These are phyloP conservation scores for Bovichtus variegatus DNA, from an alignment of 2,797 vertebrate species.

Conservation along the genomic window DNA sequence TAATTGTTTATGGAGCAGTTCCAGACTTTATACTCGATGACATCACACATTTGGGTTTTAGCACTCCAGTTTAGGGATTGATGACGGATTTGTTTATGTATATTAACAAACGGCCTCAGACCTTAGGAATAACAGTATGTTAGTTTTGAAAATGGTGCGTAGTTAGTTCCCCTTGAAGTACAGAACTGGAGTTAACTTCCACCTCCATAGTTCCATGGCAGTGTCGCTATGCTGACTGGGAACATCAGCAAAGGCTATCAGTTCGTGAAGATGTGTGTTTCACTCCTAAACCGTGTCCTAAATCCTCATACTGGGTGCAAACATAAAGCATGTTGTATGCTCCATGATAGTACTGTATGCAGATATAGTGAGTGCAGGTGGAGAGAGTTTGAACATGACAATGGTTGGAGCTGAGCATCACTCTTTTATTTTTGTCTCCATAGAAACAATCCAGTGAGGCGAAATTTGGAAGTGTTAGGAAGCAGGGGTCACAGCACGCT, in stretches of 20 bases:
- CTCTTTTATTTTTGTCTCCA: constrained; percentile 1
- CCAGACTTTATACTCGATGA: too few species aligned
- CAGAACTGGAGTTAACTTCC: background rate
- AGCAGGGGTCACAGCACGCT: background rate
- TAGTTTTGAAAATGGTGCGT: too few species aligned
- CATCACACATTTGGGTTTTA: too few species aligned
- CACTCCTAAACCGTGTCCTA: background rate
- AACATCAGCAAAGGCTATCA: background rate
- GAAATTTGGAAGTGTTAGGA: background rate
- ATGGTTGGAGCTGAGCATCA: background rate
- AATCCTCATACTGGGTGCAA: background rate
- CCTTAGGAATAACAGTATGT: too few species aligned
- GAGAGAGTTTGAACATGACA: background rate
- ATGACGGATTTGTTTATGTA: too few species aligned
- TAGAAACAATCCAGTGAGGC: constrained; percentile 2
- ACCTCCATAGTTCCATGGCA: background rate
- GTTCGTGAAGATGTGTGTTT: background rate
- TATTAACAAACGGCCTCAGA: too few species aligned
- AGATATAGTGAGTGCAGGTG: background rate
- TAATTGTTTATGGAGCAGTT: too few species aligned
- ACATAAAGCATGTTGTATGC: background rate
- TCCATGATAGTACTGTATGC: background rate
- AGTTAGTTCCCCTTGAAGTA: background rate
- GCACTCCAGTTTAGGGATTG: too few species aligned
- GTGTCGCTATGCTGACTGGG: background rate